Evolutionary conservation across 30 jellyfish, hydroid and myxozoan genomes (phyloP), one percentile per base, ranked within the genome.

Genomic region (Aurelia sp.): DNA sequence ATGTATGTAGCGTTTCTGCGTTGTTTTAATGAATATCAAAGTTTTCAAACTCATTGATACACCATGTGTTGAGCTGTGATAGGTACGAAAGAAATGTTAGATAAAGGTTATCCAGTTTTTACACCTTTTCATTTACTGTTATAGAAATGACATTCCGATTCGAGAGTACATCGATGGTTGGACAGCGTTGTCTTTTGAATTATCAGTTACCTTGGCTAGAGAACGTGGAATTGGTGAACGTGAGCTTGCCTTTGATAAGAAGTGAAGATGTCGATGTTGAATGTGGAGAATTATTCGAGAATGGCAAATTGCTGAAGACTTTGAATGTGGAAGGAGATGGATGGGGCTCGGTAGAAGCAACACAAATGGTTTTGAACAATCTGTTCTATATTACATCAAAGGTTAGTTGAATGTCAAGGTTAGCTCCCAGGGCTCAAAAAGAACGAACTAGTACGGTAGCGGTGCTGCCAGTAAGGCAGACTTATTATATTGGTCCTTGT

Each of bases 131-230:
- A 13, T 23, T 55, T 85, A 50, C 71, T 62, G 58, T 6, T 80
- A 0, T 22, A 88, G 99, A 94, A 59, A 89, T 94, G 93, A 94
- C 97, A 9, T 76, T 94, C 35, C 77, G 99, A 51, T 94, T 94
- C 78, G 99, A 89, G 73, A 88, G 88, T 48, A 96, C 99, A 13
- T 88, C 97, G 40, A 94, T 94, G 99, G 99, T 94, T 47, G 99
- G 99, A 20, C 99, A 94, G 57, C 95, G 99, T 57, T 88, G 97
- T 47, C 85, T 94, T 11, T 81, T 94, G 65, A 76, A 86, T 22
- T 94, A 74, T 71, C 90, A 89, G 86, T 73, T 89, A 17, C 99
- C 99, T 12, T 94, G 99, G 99, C 78, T 94, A 31, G 91, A 86
- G 62, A 94, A 94, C 81, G 74, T 94, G 19, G 99, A 94, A 58